These are phyloP conservation scores for Tiphia femorata DNA, from an alignment of 2,888 invertebrate species.

Conservation along the genomic window DNA sequence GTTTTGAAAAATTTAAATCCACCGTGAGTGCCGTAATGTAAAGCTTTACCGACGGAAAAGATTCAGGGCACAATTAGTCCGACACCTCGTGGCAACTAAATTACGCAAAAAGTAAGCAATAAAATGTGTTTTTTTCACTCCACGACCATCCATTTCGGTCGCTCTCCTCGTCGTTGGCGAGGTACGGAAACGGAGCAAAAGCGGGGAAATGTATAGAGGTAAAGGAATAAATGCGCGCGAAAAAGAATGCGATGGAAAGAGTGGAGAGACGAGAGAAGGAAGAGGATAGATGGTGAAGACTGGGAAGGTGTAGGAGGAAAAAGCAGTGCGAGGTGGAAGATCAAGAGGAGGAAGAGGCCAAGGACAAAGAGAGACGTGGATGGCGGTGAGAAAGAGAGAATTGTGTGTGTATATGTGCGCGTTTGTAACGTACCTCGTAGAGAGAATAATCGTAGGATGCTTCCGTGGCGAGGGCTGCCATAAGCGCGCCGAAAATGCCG, in stretches of 20 bases:
- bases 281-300: background rate
- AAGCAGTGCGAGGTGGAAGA: background rate
- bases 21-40: no score
- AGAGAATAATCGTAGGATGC: constrained; percentile 75
- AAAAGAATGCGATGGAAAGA: background rate
- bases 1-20: no score
- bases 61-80: no score
- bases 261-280: background rate
- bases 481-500: constrained; percentile 82
- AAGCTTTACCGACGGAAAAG: no score
- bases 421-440: constrained; percentile 65
- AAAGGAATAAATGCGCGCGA: background rate
- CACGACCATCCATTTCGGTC: no score
- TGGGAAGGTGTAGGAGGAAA: background rate
- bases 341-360: no score
- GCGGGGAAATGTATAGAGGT: no score
- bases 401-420: background rate
- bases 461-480: constrained; percentile 79
- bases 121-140: no score
- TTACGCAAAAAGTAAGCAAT: no score
- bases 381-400: background rate
- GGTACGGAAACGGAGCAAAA: no score
- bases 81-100: no score
- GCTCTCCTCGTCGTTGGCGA: no score
- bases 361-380: background rate